Percentiles rank a stretch among this genome's conserved stretches.
phyloP scores from a whole-genome alignment of 2,113 vertebrate species.

The Illadopsis cleaveri region DNA sequence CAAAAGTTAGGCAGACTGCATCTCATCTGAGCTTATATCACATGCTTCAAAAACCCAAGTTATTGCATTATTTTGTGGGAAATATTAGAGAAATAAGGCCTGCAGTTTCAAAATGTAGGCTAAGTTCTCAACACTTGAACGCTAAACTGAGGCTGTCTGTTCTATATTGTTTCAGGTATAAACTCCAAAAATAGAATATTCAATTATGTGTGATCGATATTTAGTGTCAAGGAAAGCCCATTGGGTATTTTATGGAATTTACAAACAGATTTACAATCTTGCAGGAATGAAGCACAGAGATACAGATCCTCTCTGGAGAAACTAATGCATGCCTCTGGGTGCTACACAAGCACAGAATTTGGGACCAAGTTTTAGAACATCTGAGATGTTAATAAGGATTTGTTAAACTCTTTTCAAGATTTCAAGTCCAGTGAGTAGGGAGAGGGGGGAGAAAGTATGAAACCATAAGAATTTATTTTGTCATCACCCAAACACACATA shows the following conservation, averaged over 20 bases:
- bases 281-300: not conserved
- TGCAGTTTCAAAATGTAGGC: not conserved
- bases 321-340: not conserved
- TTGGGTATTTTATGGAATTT: not conserved
- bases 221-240: not conserved
- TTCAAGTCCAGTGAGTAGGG: not conserved
- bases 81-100: not conserved
- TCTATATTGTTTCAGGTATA: not conserved
- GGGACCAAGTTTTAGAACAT: not conserved
- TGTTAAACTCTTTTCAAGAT: not conserved
- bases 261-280: not conserved
- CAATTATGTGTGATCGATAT: not conserved
- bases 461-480: not conserved
- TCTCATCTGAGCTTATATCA: not conserved
- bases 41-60: not conserved
- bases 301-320: not conserved
- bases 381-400: not conserved
- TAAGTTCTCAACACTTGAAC: not conserved
- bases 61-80: not conserved
- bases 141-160: not conserved
- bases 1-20: not conserved
- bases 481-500: not conserved
- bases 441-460: not conserved
- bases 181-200: constrained; percentile 3
- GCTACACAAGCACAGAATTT: not conserved